These are phyloP conservation scores for Blastobasis lacticolella DNA, from an alignment of 2,888 invertebrate genomes.

Conservation along the genomic window DNA sequence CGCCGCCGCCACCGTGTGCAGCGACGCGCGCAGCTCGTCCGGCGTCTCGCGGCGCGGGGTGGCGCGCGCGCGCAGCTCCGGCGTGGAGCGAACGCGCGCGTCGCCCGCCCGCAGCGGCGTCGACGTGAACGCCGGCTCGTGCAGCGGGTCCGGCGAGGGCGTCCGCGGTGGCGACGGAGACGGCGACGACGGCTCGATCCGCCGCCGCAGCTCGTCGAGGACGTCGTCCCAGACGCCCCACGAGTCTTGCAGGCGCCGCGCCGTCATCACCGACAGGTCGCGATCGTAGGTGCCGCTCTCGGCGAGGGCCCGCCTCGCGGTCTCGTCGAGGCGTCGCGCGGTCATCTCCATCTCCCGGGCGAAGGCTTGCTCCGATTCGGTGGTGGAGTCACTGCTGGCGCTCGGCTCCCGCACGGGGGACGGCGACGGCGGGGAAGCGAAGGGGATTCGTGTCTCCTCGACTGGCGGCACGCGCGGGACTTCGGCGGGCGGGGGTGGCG, in stretches of 20 bases:
- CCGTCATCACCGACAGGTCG: conserved; percentile 72
- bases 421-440: conserved; percentile 38
- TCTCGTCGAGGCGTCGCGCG: conserved; percentile 57
- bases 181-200: conserved; percentile 52
- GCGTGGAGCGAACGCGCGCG: conserved; percentile 71
- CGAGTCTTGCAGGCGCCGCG: conserved; percentile 58
- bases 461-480: conserved; percentile 27
- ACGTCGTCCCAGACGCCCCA: conserved; percentile 72
- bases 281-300: conserved; percentile 73
- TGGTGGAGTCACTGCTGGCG: conserved; percentile 63
- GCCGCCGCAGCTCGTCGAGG: conserved; percentile 58
- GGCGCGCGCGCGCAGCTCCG: conserved; percentile 70
- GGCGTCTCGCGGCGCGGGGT: conserved; percentile 59
- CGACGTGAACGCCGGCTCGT: conserved; percentile 70
- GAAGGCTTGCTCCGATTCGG: conserved; percentile 63
- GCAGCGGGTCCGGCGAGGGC: conserved; percentile 53
- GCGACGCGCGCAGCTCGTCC: conserved; percentile 67
- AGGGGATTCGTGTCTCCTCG: conserved; percentile 30
- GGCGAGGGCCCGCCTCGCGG: conserved; percentile 55
- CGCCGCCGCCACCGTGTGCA: conserved; percentile 71
- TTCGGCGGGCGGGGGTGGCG: conserved; percentile 17
- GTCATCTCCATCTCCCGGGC: conserved; percentile 64
- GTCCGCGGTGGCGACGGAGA: conserved; percentile 57
- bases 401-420: conserved; percentile 56
- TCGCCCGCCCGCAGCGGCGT: conserved; percentile 72